Percentiles rank a stretch among this genome's conserved stretches.
Evolutionary conservation across 1,140 invertebrate species (phyloP).

Genomic region (Neoseiulus cucumeris): DNA sequence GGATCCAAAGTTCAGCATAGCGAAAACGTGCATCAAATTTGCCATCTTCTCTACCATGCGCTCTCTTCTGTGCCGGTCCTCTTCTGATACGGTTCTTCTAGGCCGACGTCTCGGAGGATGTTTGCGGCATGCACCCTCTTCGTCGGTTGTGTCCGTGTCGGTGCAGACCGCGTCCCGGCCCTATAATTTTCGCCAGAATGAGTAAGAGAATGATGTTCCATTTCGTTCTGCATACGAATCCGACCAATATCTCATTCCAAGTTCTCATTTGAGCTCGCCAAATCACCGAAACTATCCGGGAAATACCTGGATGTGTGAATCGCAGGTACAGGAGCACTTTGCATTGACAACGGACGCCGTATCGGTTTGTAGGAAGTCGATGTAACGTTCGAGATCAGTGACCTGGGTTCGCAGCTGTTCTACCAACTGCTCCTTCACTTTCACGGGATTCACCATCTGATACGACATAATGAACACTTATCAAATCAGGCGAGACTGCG

Average conservation of each 20-base stretch:
- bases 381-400: conserved; percentile 85
- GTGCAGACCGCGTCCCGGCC: neutral
- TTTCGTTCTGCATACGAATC: too few relatives aligned
- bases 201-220: too few relatives aligned
- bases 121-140: neutral
- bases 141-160: conserved; percentile 7
- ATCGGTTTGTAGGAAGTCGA: conserved; percentile 73
- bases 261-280: too few relatives aligned
- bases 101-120: neutral
- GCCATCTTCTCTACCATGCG: conserved; percentile 59
- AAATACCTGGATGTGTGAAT: conserved; percentile 7
- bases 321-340: conserved; percentile 2
- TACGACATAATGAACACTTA: too few relatives aligned
- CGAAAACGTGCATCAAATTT: conserved; percentile 71
- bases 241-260: neutral
- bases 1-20: conserved; percentile 74
- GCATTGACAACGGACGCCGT: neutral
- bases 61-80: neutral
- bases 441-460: conserved; percentile 74
- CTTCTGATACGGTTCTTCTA: neutral
- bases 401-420: conserved; percentile 89
- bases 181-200: neutral
- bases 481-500: too few relatives aligned
- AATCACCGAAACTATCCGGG: too few relatives aligned
- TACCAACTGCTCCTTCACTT: conserved; percentile 88